Conservation (phyloP, 2,888 invertebrate genomes). For the Marronus borbonicus region DNA sequence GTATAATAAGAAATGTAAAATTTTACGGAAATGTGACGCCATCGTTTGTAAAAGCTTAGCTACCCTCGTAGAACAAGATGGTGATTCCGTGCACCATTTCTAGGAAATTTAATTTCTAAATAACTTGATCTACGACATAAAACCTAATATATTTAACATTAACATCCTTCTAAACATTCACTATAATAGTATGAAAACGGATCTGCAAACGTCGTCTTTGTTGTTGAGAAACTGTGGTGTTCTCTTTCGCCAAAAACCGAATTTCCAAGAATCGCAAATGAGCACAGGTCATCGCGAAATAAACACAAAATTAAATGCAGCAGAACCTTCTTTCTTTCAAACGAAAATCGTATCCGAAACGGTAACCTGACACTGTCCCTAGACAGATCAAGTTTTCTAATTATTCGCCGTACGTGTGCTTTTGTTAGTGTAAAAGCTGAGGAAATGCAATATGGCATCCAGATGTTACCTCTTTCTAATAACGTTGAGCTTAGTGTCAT, state of each 20-base stretch:
- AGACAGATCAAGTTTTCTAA: conserved; percentile 44
- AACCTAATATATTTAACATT: background rate
- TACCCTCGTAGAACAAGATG: too few relatives aligned
- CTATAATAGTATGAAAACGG: background rate
- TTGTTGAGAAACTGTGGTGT: conserved; percentile 1
- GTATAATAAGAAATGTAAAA: too few relatives aligned
- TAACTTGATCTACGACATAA: background rate
- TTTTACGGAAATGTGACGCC: too few relatives aligned
- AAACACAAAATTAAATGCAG: conserved; percentile 18
- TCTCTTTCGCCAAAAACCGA: conserved; percentile 16
- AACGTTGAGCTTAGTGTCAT: background rate
- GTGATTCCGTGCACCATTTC: too few relatives aligned
- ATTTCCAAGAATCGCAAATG: conserved; percentile 32
- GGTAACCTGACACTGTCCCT: conserved; percentile 18
- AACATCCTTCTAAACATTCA: conserved; percentile 9
- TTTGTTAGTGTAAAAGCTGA: conserved; percentile 25
- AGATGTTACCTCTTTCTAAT: conserved; percentile 37
- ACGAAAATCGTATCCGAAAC: conserved; percentile 31
- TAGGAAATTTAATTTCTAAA: too few relatives aligned
- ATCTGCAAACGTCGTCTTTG: background rate
- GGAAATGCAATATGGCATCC: conserved; percentile 43
- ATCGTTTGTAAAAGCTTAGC: too few relatives aligned
- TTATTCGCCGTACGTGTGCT: conserved; percentile 14
- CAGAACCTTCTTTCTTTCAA: conserved; percentile 17
- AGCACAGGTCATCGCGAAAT: conserved; percentile 17